Base-by-base conservation (phyloP, 64 coral and sea anemone genomes). In the Stylophora pistillata region DNA sequence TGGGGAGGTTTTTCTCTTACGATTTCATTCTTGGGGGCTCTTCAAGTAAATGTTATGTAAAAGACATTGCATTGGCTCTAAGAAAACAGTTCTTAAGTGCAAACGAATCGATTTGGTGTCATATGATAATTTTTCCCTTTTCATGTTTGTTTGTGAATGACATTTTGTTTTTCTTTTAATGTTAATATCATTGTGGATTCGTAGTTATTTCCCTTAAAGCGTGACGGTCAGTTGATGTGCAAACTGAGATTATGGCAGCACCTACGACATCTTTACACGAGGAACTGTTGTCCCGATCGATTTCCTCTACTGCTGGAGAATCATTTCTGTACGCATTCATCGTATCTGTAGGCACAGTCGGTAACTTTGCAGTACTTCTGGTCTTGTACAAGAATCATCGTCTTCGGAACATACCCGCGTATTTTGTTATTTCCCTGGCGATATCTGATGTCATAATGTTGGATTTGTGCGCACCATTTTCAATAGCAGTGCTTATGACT, bases 301-400 rank as follows among this genome's bases (percentile, higher is more conserved):
- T 53, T 4, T 74, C 66, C 58, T 33, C 34, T 62, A 10, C 59
- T 4, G 69, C 70, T 31, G 52, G 79, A 13, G 91, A 93, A 30
- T 74, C 86, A 17, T 66, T 75, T 17, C 20, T 93, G 13, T 93
- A 79, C 52, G 86, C 77, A 21, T 55, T 83, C 25, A 80, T 93
- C 16, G 70, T 89, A 12, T 20, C 66, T 6, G 32, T 55, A 11
- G 87, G 86, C 17, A 86, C 88, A 54, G 33, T 93, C 7, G 91
- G 91, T 0, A 93, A 89, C 41, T 13, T 89, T 9, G 52, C 88
- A 23, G 87, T 88, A 25, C 70, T 93, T 58, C 53, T 85, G 31
- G 82, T 93, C 26, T 52, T 93, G 28, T 93, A 93, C 79, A 93
- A 82, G 62, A 79, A 93, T 57, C 86, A 63, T 52, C 58, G 77